phyloP scores from a whole-genome alignment of 2,797 vertebrate genomes.

The Sciurus carolinensis region DNA sequence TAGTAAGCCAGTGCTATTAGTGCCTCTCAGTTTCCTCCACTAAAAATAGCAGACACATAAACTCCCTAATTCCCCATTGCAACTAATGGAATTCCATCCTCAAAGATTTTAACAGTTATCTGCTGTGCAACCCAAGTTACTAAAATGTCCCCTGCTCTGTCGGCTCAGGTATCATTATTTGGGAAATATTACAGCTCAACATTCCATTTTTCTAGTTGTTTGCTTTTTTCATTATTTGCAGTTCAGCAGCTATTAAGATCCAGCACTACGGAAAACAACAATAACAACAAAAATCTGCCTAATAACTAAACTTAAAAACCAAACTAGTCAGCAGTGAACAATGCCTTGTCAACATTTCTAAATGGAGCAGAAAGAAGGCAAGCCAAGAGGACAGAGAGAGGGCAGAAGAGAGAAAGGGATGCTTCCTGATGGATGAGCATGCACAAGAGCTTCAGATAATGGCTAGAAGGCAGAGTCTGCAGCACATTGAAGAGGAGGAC shows the following conservation, averaged over 20 bases:
- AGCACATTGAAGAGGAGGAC: background rate
- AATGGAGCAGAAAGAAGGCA: slow-evolving; percentile 80
- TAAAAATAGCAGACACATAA: slow-evolving; percentile 73
- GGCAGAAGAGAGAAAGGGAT: slow-evolving; percentile 54
- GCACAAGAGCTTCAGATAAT: slow-evolving; percentile 58
- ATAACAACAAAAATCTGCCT: slow-evolving; percentile 74
- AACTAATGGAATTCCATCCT: slow-evolving; percentile 72
- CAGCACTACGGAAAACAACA: slow-evolving; percentile 67
- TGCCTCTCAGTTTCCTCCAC: slow-evolving; percentile 63
- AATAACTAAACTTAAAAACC: slow-evolving; percentile 84
- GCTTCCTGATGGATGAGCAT: slow-evolving; percentile 69
- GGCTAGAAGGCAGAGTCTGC: slow-evolving; percentile 13
- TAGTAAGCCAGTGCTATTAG: slow-evolving; percentile 33
- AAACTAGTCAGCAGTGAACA: slow-evolving; percentile 79
- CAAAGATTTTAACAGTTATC: slow-evolving; percentile 66
- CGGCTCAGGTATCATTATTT: slow-evolving; percentile 68
- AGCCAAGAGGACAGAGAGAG: slow-evolving; percentile 75
- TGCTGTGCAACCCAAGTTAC: slow-evolving; percentile 31
- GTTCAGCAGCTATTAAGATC: slow-evolving; percentile 77
- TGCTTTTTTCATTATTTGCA: slow-evolving; percentile 77
- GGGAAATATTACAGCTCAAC: slow-evolving; percentile 72
- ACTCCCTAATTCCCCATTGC: slow-evolving; percentile 67
- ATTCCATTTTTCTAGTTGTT: slow-evolving; percentile 74
- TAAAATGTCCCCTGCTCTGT: slow-evolving; percentile 40
- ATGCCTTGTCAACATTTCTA: slow-evolving; percentile 82